Conservation (phyloP, 1,140 invertebrate genomes). For the Neocloeon triangulifer region DNA sequence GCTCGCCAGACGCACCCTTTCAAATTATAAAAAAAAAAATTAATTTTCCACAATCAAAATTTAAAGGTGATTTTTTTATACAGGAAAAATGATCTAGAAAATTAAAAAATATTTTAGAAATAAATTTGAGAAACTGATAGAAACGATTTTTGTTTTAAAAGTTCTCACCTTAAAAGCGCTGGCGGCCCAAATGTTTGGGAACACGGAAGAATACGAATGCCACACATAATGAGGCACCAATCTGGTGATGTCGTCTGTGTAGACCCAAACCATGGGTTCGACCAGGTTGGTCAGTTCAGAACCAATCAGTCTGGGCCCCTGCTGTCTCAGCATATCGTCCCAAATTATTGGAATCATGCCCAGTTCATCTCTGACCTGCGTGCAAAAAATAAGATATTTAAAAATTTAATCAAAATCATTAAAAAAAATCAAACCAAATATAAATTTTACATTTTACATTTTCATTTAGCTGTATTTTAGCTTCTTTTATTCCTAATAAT, state of each 20-base stretch:
- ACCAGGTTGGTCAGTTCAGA: slow-evolving; percentile 19
- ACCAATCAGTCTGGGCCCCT: slow-evolving; percentile 17
- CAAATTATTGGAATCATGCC: slow-evolving; percentile 24
- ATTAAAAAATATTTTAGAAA: too few relatives aligned
- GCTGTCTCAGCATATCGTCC: slow-evolving; percentile 37
- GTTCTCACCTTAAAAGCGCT: slow-evolving; percentile 39
- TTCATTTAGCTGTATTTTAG: too few relatives aligned
- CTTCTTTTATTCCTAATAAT: too few relatives aligned
- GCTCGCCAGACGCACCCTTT: slow-evolving; percentile 28
- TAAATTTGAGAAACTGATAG: too few relatives aligned
- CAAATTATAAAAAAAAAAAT: too few relatives aligned
- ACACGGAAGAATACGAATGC: slow-evolving; percentile 25
- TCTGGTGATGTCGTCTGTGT: slow-evolving; percentile 21
- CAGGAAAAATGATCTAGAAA: too few relatives aligned
- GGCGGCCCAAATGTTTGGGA: slow-evolving; percentile 34
- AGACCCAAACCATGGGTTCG: slow-evolving; percentile 28
- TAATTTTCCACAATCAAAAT: too few relatives aligned
- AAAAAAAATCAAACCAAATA: slow-evolving; percentile 1
- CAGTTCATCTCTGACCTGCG: slow-evolving; percentile 12
- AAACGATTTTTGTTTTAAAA: too few relatives aligned
- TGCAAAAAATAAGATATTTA: slow-evolving; percentile 21
- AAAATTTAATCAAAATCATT: slow-evolving; percentile 22
- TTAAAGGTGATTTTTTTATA: too few relatives aligned
- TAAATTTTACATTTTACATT: too few relatives aligned
- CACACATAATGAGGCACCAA: slow-evolving; percentile 20